phyloP scores from a whole-genome alignment of 2,113 vertebrate species.

The Gallinago jamesoni region DNA sequence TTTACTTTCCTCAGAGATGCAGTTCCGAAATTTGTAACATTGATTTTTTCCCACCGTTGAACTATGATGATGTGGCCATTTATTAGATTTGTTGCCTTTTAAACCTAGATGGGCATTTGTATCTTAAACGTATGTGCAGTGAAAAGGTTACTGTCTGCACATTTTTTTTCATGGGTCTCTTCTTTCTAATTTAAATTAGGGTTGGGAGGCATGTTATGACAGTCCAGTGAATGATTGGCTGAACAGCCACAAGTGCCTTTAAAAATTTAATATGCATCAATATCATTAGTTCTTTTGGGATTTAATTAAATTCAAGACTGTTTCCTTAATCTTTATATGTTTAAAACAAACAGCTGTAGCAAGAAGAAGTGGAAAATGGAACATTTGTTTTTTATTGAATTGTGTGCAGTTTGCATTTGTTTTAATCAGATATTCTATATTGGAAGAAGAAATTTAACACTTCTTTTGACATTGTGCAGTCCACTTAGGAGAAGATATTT shows the following conservation, averaged over 20 bases:
- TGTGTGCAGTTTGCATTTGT: background rate
- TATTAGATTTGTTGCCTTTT: conserved; percentile 58
- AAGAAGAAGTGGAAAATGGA: conserved; percentile 38
- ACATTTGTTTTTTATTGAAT: conserved; percentile 56
- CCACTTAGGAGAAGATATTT: background rate
- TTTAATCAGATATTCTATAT: conserved; percentile 34
- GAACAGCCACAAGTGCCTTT: conserved; percentile 33
- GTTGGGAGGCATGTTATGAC: conserved; percentile 56
- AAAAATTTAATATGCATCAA: conserved; percentile 69
- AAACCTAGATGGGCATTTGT: conserved; percentile 20
- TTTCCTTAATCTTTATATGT: conserved; percentile 58
- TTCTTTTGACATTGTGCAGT: background rate
- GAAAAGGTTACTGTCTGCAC: conserved; percentile 43
- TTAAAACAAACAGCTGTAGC: conserved; percentile 64
- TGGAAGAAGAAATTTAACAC: conserved; percentile 24
- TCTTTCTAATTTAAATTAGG: conserved; percentile 57
- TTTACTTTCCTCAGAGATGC: conserved; percentile 48
- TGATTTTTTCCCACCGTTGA: background rate
- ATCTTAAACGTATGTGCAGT: conserved; percentile 37
- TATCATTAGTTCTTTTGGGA: conserved; percentile 64
- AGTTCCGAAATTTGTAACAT: conserved; percentile 27
- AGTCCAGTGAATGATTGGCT: conserved; percentile 51
- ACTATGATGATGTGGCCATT: conserved; percentile 48
- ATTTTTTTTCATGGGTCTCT: conserved; percentile 7
- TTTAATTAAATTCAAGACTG: conserved; percentile 66